These are phyloP conservation scores for Porphyrio hochstetteri DNA, from an alignment of 2,113 vertebrate genomes.

Conservation along the genomic window DNA sequence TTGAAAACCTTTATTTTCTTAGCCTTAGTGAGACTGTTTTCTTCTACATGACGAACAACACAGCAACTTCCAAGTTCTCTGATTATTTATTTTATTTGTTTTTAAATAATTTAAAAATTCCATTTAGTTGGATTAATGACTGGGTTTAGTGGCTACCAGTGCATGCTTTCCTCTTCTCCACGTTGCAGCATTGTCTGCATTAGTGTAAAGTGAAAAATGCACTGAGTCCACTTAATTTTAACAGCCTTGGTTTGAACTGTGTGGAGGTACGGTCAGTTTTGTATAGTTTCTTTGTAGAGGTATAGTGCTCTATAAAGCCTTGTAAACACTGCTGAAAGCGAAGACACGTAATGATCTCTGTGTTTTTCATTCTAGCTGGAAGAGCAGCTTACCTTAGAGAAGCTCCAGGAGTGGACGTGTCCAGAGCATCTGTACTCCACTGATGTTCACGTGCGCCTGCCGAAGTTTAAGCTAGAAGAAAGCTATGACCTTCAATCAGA, in stretches of 20 bases:
- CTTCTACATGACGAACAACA: background rate
- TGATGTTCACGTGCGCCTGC: constrained; percentile 80
- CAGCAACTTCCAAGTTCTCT: background rate
- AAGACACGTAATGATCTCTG: background rate
- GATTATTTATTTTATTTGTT: background rate
- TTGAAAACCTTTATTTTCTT: background rate
- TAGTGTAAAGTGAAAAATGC: background rate
- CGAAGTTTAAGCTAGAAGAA: constrained; percentile 90
- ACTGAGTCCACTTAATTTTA: background rate
- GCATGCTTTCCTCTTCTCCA: background rate
- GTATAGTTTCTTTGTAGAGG: background rate
- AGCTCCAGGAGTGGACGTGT: constrained; percentile 85
- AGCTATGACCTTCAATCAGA: constrained; percentile 78
- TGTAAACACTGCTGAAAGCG: background rate
- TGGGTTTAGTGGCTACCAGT: background rate
- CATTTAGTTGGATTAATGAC: background rate
- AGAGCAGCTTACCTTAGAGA: constrained; percentile 80
- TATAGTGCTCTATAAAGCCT: background rate
- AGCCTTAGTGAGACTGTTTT: background rate
- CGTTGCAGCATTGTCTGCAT: background rate
- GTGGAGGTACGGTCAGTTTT: background rate
- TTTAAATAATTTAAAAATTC: background rate
- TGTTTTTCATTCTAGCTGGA: constrained; percentile 81
- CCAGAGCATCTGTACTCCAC: constrained; percentile 68
- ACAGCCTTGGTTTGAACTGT: background rate